Base-by-base conservation (phyloP, 2,888 invertebrate species). In the Trilocha varians region DNA sequence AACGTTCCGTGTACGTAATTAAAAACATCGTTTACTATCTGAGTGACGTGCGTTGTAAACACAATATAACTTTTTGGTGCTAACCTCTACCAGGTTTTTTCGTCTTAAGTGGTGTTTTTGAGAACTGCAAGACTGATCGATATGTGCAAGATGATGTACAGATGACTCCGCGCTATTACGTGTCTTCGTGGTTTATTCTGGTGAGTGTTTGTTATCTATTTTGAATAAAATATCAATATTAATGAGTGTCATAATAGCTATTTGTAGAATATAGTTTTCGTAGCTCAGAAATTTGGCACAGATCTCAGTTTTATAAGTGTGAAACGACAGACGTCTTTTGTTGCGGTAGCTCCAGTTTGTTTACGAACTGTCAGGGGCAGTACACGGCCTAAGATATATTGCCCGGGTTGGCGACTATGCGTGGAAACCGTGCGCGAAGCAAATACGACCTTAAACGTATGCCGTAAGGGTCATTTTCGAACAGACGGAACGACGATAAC, bases 311-410 rank as follows among this genome's bases (percentile, higher is more conserved):
- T 62, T 66, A 55, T 44, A 45, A 45, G 44, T 49, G 41, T 45
- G 55, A 66, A 70, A 64, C 65, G 62, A 60, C 64, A 64, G 55
- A 64, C 55, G 50, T 53, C 63, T 73, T 72, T 79, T 83, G 82
- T 85, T 84, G 83, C 80, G 84, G 84, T 83, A 85, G 83, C 77
- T 80, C 72, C 82, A 80, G 86, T 86, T 86, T 87, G 87, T 87
- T 87, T 87, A 87, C 87, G 83, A 86, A 86, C 85, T 87, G 87
- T 87, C 87, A 87, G 82, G 83, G 83, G 69, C 85, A 85, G 84
- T 84, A 83, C 78, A 82, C 84, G 78, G 84, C 84, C 83, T 79
- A 84, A 87, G 87, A 87, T 86, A 86, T 84, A 87, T 86, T 86
- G 85, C 85, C 82, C 79, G 79, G 84, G 84, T 78, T 80, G 84